phyloP scores from a whole-genome alignment of 2,797 vertebrate species.

The Cossypha dichroa region DNA sequence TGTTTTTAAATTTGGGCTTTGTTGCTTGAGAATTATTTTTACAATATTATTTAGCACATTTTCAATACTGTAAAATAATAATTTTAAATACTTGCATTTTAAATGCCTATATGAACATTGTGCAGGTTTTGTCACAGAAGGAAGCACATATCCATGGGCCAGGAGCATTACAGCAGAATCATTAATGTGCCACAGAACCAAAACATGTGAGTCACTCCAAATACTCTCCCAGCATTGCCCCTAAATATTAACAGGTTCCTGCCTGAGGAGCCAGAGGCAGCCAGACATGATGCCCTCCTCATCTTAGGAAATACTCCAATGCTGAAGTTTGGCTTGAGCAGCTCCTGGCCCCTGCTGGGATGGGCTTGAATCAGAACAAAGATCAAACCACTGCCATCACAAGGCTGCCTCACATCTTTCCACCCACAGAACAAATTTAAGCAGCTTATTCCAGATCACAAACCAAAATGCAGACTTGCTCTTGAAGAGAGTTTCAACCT shows the following conservation, averaged over 20 bases:
- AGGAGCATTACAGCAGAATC: background rate
- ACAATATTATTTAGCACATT: background rate
- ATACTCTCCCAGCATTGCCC: background rate
- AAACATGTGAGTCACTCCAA: background rate
- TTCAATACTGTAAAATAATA: background rate
- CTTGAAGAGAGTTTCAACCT: background rate
- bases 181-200: background rate
- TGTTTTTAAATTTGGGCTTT: background rate
- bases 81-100: background rate
- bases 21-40: background rate
- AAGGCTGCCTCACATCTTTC: background rate
- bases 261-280: background rate
- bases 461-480: background rate
- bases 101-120: background rate
- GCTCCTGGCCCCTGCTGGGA: background rate
- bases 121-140: background rate
- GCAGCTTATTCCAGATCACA: background rate
- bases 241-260: background rate
- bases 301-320: background rate
- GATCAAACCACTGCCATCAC: background rate
- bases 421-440: background rate
- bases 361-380: background rate
- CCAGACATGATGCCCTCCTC: background rate
- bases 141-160: background rate
- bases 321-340: rapidly evolving